Percentiles rank a stretch among this genome's conserved stretches.
Conservation (phyloP, 2,888 invertebrate genomes). For the Nomada hirtipes region DNA sequence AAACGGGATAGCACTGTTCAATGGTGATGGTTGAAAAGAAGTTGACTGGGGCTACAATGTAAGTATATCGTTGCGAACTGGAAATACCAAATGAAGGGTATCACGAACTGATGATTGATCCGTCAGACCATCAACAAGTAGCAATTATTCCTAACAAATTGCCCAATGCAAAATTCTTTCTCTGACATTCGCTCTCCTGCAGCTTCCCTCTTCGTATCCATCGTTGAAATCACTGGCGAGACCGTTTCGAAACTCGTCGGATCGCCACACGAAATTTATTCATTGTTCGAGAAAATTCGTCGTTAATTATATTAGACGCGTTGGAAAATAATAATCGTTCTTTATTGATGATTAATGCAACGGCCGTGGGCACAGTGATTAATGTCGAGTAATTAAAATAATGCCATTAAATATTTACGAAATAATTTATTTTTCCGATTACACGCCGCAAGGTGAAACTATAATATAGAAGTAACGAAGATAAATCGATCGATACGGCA, state of each 20-base stretch:
- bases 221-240: conserved; percentile 38
- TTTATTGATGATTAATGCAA: too few relatives aligned
- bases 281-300: background rate
- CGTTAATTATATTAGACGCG: too few relatives aligned
- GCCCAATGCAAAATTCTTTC: background rate
- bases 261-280: background rate
- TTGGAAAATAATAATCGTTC: too few relatives aligned
- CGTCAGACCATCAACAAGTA: background rate
- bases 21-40: background rate
- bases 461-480: too few relatives aligned
- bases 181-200: background rate
- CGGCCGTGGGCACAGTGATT: too few relatives aligned
- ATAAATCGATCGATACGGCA: too few relatives aligned
- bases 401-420: too few relatives aligned
- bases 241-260: background rate
- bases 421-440: too few relatives aligned
- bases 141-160: background rate
- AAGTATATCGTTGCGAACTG: conserved; percentile 7
- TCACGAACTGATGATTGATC: background rate
- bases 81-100: conserved; percentile 24
- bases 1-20: background rate
- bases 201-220: background rate
- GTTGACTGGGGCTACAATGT: too few relatives aligned
- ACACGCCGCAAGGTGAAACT: too few relatives aligned
- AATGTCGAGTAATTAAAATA: too few relatives aligned